phyloP scores from a whole-genome alignment of 1,140 invertebrate genomes.

The Agraylea sexmaculata region DNA sequence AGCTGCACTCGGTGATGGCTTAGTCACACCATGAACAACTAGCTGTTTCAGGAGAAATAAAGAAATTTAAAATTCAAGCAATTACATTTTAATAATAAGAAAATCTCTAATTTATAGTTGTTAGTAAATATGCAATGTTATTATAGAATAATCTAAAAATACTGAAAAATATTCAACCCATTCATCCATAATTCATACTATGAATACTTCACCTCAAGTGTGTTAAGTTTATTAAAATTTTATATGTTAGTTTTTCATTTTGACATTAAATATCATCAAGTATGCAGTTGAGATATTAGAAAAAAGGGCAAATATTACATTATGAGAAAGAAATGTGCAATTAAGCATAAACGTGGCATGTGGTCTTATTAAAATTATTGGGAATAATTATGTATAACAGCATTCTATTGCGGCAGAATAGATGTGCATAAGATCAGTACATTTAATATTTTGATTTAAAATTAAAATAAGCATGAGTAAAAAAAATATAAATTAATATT shows the following conservation, averaged over 20 bases:
- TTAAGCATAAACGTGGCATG: too few species aligned
- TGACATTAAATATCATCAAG: slow-evolving; percentile 14
- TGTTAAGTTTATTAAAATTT: too few species aligned
- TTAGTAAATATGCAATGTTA: background rate
- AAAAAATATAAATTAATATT: too few species aligned
- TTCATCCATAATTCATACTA: slow-evolving; percentile 2
- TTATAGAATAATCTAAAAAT: slow-evolving; percentile 3
- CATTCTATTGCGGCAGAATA: too few species aligned
- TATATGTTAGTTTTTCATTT: background rate
- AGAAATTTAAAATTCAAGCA: too few species aligned
- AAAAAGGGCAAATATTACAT: background rate
- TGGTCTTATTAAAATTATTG: too few species aligned
- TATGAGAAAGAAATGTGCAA: background rate
- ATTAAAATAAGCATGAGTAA: too few species aligned
- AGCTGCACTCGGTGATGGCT: slow-evolving; percentile 15
- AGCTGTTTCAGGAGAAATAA: slow-evolving; percentile 16
- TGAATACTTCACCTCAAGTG: too few species aligned
- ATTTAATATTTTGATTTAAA: too few species aligned
- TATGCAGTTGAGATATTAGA: slow-evolving; percentile 12
- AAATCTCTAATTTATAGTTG: background rate
- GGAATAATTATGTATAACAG: too few species aligned
- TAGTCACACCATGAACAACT: slow-evolving; percentile 10
- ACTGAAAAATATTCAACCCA: slow-evolving; percentile 5
- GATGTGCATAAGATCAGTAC: too few species aligned
- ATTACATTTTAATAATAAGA: slow-evolving; percentile 2